Conservation (phyloP, 2,888 invertebrate genomes). For the Crepidodera aurea region DNA sequence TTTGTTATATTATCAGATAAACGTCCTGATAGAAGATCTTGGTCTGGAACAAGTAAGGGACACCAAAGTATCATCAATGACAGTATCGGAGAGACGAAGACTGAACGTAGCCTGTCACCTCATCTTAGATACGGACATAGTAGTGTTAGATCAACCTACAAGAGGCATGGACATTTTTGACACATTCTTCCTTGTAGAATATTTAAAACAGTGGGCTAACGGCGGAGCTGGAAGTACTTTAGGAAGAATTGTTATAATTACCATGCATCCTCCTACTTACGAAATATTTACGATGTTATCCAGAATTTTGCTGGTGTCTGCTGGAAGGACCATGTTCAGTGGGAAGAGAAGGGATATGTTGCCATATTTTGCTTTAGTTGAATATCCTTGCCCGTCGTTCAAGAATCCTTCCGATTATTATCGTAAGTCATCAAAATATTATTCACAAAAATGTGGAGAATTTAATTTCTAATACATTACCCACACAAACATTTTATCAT, state of each 20-base stretch:
- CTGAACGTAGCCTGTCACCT: constrained; percentile 90
- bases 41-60: constrained; percentile 90
- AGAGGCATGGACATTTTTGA: constrained; percentile 92
- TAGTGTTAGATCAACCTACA: constrained; percentile 88
- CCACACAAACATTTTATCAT: too few relatives aligned
- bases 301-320: constrained; percentile 84
- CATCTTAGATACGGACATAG: constrained; percentile 83
- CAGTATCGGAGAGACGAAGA: constrained; percentile 86
- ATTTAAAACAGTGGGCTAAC: constrained; percentile 88
- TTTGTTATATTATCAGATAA: constrained; percentile 74
- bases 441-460: too few relatives aligned
- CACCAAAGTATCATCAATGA: constrained; percentile 84
- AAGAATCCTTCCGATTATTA: constrained; percentile 98
- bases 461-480: too few relatives aligned
- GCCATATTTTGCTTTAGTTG: constrained; percentile 85
- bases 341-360: constrained; percentile 90
- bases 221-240: constrained; percentile 60
- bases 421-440: constrained; percentile 67
- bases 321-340: constrained; percentile 90
- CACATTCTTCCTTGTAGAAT: constrained; percentile 93
- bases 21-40: constrained; percentile 88
- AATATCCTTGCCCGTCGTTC: constrained; percentile 95
- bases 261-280: constrained; percentile 92
- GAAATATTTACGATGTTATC: constrained; percentile 95
- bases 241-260: constrained; percentile 86